phyloP scores from a whole-genome alignment of 2,888 invertebrate genomes.

The Dichetophora obliterata region DNA sequence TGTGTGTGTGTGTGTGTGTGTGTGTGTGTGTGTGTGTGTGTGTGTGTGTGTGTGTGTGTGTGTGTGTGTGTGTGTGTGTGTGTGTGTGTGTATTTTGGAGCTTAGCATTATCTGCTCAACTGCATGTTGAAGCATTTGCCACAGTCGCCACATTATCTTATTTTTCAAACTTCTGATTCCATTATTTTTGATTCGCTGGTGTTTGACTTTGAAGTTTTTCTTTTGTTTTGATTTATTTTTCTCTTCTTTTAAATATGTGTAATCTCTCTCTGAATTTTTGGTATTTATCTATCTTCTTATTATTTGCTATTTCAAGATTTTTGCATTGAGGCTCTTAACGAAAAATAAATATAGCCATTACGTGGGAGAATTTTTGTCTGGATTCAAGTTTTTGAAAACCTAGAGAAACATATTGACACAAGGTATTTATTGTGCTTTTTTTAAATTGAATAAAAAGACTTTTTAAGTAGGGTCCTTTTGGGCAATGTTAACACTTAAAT shows the following conservation, averaged over 20 bases:
- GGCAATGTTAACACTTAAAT: too few species aligned
- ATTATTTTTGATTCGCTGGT: too few species aligned
- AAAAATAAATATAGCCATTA: not conserved
- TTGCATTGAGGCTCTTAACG: not conserved
- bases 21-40: not conserved
- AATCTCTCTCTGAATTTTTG: not conserved
- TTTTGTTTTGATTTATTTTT: not conserved
- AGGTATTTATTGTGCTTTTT: too few species aligned
- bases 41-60: too few species aligned
- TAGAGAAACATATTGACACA: too few species aligned
- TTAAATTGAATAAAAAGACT: too few species aligned
- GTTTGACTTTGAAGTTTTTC: too few species aligned
- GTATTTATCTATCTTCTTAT: not conserved
- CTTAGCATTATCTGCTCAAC: constrained; percentile 64
- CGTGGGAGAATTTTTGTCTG: too few species aligned
- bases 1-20: not conserved
- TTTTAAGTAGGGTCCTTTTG: too few species aligned
- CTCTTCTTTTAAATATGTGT: not conserved
- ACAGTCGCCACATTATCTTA: not conserved
- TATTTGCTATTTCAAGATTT: not conserved
- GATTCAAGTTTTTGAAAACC: too few species aligned
- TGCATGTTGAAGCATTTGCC: constrained; percentile 65
- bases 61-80: not conserved
- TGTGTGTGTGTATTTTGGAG: constrained; percentile 10
- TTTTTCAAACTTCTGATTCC: too few species aligned